Evolutionary conservation across 2,797 vertebrate genomes (phyloP).

Genomic region (Graptemys geographica): DNA sequence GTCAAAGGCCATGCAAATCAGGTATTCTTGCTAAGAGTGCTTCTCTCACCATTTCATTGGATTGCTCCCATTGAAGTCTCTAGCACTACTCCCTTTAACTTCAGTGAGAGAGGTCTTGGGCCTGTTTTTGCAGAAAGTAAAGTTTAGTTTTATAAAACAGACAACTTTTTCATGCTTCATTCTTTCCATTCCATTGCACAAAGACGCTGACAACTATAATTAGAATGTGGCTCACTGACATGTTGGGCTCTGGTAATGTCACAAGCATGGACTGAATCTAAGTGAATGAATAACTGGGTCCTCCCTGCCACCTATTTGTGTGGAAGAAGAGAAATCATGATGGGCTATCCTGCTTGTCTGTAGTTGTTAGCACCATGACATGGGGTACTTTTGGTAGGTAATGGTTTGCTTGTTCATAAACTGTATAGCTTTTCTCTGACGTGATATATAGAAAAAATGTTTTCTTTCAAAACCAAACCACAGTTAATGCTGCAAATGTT

Average conservation of each 20-base stretch:
- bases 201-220: background rate
- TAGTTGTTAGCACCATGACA: background rate
- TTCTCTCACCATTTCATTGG: background rate
- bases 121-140: background rate
- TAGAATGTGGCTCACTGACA: rapidly evolving
- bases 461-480: background rate
- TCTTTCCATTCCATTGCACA: background rate
- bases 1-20: constrained; percentile 94
- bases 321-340: background rate
- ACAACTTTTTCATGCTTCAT: background rate
- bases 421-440: background rate
- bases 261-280: background rate
- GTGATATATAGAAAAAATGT: background rate
- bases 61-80: background rate
- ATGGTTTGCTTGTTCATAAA: background rate
- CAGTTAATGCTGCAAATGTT: background rate
- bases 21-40: constrained; percentile 77
- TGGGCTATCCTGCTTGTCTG: background rate
- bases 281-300: background rate
- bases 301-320: background rate
- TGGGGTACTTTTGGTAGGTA: background rate
- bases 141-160: background rate
- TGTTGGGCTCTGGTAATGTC: background rate
- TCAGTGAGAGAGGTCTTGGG: rapidly evolving
- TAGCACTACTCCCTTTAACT: background rate